Evolutionary conservation across 2,113 vertebrate species (phyloP).

Genomic region (Murina feae): DNA sequence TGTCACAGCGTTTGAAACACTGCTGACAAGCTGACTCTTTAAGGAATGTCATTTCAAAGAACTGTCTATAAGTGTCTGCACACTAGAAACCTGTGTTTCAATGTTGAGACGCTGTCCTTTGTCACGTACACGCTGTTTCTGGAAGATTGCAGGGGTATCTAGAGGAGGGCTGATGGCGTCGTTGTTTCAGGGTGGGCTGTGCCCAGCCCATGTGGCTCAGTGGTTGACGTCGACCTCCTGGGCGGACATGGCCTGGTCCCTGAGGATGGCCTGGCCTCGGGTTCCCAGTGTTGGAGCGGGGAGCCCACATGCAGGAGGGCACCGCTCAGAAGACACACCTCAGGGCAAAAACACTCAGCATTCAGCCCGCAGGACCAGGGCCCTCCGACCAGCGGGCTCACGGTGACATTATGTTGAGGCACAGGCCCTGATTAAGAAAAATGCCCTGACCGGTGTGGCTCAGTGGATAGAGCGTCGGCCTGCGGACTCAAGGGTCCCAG

Average conservation of each 20-base stretch:
- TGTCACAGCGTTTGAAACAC: background rate
- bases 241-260: background rate
- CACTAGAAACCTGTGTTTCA: background rate
- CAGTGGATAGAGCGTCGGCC: too few relatives aligned
- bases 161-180: background rate
- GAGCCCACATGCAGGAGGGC: background rate
- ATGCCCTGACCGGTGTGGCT: too few relatives aligned
- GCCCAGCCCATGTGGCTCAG: too few relatives aligned
- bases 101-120: background rate
- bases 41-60: slow-evolving; percentile 29
- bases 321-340: background rate
- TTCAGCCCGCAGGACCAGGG: background rate
- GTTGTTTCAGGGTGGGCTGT: background rate
- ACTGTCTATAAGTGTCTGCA: background rate
- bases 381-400: background rate
- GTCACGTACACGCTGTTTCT: background rate
- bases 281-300: background rate
- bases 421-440: background rate
- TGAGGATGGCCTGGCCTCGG: background rate
- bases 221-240: too few relatives aligned
- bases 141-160: background rate
- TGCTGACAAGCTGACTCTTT: background rate
- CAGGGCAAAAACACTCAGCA: background rate
- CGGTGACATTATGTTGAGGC: background rate
- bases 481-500: too few relatives aligned